These are phyloP conservation scores for Phasia obesa DNA, from an alignment of 2,888 invertebrate species.

Conservation along the genomic window DNA sequence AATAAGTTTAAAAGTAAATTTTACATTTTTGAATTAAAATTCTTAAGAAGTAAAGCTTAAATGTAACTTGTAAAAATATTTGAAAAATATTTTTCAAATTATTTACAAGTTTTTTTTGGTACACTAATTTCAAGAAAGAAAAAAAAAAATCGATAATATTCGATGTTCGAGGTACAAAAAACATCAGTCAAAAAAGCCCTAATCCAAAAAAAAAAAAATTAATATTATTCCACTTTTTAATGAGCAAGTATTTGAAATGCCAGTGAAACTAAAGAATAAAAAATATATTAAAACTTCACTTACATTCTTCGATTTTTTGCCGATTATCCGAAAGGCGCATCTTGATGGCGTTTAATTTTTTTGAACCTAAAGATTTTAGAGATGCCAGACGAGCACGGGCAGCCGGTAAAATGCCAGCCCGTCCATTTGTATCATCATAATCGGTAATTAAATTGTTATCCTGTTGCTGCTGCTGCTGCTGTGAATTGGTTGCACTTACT, in stretches of 20 bases:
- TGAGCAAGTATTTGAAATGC: background rate
- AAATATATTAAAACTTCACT: slow-evolving; percentile 68
- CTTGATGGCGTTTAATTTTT: slow-evolving; percentile 86
- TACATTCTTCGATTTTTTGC: slow-evolving; percentile 81
- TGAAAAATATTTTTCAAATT: too few relatives aligned
- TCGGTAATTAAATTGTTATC: slow-evolving; percentile 60
- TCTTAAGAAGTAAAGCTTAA: too few relatives aligned
- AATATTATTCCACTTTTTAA: background rate
- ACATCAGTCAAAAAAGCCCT: too few relatives aligned
- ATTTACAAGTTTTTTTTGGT: too few relatives aligned
- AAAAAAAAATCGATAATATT: too few relatives aligned
- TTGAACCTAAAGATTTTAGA: slow-evolving; percentile 87
- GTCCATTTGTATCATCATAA: slow-evolving; percentile 72
- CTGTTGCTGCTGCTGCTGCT: slow-evolving; percentile 56
- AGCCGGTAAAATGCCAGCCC: slow-evolving; percentile 78
- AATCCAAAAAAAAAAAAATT: too few relatives aligned
- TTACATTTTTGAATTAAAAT: too few relatives aligned
- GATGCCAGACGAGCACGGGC: slow-evolving; percentile 85
- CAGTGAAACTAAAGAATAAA: background rate
- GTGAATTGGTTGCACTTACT: slow-evolving; percentile 18
- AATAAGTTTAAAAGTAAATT: too few relatives aligned
- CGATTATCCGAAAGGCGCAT: slow-evolving; percentile 84
- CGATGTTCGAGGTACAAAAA: background rate
- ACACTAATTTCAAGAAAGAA: too few relatives aligned
- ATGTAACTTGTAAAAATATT: too few relatives aligned